A percentile compares a stretch with the other conserved stretches of the same genome.
Evolutionary conservation across 2,797 vertebrate species (phyloP).

Genomic region (Sciurus carolinensis): DNA sequence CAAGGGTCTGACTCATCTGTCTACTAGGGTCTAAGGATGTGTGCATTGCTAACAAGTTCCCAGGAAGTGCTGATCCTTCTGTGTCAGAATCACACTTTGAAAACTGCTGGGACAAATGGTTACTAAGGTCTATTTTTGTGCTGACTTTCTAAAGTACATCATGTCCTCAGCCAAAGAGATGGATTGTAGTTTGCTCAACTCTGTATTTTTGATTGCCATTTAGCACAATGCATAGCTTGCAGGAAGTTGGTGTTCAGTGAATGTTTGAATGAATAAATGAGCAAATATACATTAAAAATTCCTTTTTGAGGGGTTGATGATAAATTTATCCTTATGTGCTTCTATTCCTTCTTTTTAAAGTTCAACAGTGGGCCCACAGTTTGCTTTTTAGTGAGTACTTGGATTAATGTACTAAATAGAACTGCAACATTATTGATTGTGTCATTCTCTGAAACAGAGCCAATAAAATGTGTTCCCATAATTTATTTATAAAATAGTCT

Average conservation of each 20-base stretch:
- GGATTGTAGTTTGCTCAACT: not conserved
- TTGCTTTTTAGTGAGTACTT: not conserved
- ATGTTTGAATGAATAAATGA: constrained; percentile 2
- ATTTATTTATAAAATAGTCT: not conserved
- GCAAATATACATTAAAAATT: not conserved
- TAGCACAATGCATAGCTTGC: not conserved
- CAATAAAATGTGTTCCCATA: not conserved
- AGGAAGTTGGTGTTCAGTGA: not conserved
- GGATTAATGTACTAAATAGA: not conserved
- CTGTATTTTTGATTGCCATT: not conserved
- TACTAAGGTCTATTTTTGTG: not conserved
- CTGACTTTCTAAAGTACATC: not conserved
- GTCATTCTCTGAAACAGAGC: constrained; percentile 11
- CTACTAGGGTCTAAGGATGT: not conserved
- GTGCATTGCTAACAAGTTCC: not conserved
- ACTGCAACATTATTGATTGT: not conserved
- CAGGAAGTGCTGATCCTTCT: not conserved
- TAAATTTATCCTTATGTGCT: constrained; percentile 1
- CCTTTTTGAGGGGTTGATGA: not conserved
- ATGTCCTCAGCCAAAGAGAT: not conserved
- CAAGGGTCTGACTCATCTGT: not conserved
- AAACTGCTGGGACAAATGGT: not conserved
- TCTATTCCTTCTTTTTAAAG: not conserved
- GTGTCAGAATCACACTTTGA: not conserved
- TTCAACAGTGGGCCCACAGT: not conserved